phyloP scores from a whole-genome alignment of 2,113 vertebrate species.

The Salvelinus fontinalis region DNA sequence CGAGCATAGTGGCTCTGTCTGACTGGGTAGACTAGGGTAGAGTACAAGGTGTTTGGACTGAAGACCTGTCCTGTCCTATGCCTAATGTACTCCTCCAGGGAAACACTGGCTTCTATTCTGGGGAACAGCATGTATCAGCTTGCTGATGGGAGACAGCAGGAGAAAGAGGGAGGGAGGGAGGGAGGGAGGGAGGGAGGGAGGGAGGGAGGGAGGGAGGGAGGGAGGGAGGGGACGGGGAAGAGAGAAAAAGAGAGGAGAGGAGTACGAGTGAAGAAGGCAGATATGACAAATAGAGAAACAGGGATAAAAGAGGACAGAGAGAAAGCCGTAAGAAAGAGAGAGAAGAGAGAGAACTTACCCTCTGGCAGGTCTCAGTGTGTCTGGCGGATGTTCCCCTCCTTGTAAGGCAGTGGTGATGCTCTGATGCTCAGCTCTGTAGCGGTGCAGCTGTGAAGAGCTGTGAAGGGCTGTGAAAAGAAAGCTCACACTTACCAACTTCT shows the following conservation, averaged over 20 bases:
- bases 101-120: slow-evolving; percentile 22
- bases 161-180: neutral
- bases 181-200: neutral
- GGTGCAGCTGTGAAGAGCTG: slow-evolving; percentile 31
- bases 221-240: slow-evolving; percentile 20
- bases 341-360: slow-evolving; percentile 26
- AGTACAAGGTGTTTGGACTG: neutral
- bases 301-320: neutral
- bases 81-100: slow-evolving; percentile 15
- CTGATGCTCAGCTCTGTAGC: slow-evolving; percentile 27
- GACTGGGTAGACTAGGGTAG: neutral
- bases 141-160: slow-evolving; percentile 42
- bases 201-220: neutral
- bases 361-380: slow-evolving; percentile 44
- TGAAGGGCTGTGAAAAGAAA: neutral
- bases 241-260: neutral
- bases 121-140: slow-evolving; percentile 25
- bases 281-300: neutral
- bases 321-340: neutral
- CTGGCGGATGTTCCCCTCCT: slow-evolving; percentile 59
- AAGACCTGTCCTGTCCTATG: slow-evolving; percentile 10
- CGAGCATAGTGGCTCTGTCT: neutral
- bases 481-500: neutral
- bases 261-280: neutral
- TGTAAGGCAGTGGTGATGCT: slow-evolving; percentile 67